phyloP scores from a whole-genome alignment of 1,140 invertebrate genomes.

The Linepithema humile region DNA sequence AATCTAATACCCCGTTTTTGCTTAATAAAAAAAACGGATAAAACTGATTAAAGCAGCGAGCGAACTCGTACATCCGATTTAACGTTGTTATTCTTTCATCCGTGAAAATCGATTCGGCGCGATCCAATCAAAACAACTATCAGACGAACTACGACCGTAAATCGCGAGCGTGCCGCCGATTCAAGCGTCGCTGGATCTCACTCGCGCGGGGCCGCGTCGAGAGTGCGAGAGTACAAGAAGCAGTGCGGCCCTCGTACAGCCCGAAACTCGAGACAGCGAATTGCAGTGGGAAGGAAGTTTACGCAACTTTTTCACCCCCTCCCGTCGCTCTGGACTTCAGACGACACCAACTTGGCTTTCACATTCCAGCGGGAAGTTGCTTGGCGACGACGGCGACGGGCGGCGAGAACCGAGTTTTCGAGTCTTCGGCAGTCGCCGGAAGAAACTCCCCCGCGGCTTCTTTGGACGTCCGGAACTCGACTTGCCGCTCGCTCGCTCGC shows the following conservation, averaged over 20 bases:
- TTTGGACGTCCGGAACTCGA: constrained; percentile 13
- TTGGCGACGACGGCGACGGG: neutral
- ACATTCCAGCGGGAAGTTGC: constrained; percentile 46
- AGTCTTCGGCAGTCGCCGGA: constrained; percentile 38
- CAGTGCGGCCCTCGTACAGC: neutral
- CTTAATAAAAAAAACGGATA: neutral
- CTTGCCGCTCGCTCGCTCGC: constrained; percentile 36
- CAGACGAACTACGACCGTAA: constrained; percentile 1
- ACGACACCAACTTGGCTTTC: constrained; percentile 59
- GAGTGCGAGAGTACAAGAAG: constrained; percentile 14
- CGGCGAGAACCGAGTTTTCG: constrained; percentile 25
- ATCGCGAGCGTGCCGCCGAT: constrained; percentile 15
- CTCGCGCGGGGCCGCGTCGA: constrained; percentile 4
- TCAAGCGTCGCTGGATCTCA: constrained; percentile 30
- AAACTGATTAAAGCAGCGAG: neutral
- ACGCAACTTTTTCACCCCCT: constrained; percentile 33
- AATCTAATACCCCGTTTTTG: neutral
- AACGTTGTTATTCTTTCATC: neutral
- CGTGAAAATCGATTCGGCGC: constrained; percentile 6
- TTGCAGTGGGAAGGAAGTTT: constrained; percentile 5
- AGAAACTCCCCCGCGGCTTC: constrained; percentile 15
- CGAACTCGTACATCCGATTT: neutral
- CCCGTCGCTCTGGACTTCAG: neutral
- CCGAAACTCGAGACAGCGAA: constrained; percentile 32
- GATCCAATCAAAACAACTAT: constrained; percentile 25